Evolutionary conservation across 1,140 invertebrate genomes (phyloP).

Genomic region (Penaeus vannamei): DNA sequence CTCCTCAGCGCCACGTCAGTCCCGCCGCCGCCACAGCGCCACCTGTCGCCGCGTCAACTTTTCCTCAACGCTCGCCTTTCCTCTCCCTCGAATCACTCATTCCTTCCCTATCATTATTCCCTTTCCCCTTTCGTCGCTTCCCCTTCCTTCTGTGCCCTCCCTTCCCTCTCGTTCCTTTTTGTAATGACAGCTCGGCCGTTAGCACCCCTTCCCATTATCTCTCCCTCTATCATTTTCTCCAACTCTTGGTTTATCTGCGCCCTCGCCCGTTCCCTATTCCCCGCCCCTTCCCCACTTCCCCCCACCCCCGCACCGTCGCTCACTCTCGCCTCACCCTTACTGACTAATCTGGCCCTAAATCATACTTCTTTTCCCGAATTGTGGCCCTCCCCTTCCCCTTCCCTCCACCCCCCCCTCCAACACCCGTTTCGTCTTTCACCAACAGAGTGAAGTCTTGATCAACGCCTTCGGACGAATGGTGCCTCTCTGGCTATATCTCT

Average conservation of each 20-base stretch:
- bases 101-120: not conserved
- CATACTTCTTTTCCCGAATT: not conserved
- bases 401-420: too few relatives aligned
- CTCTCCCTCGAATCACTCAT: not conserved
- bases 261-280: not conserved
- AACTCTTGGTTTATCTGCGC: too few relatives aligned
- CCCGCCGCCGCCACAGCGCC: too few relatives aligned
- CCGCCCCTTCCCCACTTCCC: not conserved
- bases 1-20: too few relatives aligned
- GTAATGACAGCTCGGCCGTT: not conserved
- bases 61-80: too few relatives aligned
- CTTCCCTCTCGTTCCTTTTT: constrained; percentile 7
- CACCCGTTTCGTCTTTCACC: too few relatives aligned
- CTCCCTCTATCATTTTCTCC: not conserved
- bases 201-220: not conserved
- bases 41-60: too few relatives aligned
- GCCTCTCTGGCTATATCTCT: too few relatives aligned
- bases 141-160: not conserved
- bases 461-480: too few relatives aligned
- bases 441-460: too few relatives aligned
- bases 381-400: too few relatives aligned
- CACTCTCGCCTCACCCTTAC: not conserved
- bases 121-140: not conserved
- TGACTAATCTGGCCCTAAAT: not conserved
- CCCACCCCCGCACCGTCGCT: too few relatives aligned